phyloP scores from a whole-genome alignment of 2,888 invertebrate genomes.

The Dasypolia templi region DNA sequence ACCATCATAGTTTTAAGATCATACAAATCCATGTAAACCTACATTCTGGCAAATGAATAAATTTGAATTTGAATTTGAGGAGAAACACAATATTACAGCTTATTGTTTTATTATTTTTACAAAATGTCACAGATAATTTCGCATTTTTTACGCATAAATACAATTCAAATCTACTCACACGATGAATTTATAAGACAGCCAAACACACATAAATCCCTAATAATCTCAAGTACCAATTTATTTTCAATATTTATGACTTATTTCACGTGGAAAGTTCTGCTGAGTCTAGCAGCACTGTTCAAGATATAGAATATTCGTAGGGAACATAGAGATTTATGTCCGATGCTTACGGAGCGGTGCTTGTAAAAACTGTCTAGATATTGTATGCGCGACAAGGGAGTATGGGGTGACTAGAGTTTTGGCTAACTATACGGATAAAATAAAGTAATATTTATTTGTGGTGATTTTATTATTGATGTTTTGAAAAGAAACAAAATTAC shows the following conservation, averaged over 20 bases:
- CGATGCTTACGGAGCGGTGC: constrained; percentile 52
- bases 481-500: too few species aligned
- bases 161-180: background rate
- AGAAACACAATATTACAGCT: too few species aligned
- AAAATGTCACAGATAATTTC: background rate
- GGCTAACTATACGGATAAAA: background rate
- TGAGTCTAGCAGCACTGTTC: constrained; percentile 40
- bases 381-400: constrained; percentile 58
- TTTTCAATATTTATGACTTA: constrained; percentile 52
- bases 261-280: constrained; percentile 47
- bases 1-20: too few species aligned
- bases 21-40: too few species aligned
- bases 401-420: constrained; percentile 23
- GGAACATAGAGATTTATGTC: constrained; percentile 61
- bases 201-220: background rate
- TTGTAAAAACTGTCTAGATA: constrained; percentile 67
- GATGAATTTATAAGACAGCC: constrained; percentile 11
- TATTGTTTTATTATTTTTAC: too few species aligned
- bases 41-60: too few species aligned
- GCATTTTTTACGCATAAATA: background rate
- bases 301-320: constrained; percentile 50
- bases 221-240: constrained; percentile 40
- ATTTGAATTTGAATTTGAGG: too few species aligned
- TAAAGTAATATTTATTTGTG: background rate
- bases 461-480: too few species aligned